A percentile compares a stretch with the other conserved stretches of the same genome.
Evolutionary conservation across 2,888 invertebrate genomes (phyloP).

Genomic region (Orthosia gracilis): DNA sequence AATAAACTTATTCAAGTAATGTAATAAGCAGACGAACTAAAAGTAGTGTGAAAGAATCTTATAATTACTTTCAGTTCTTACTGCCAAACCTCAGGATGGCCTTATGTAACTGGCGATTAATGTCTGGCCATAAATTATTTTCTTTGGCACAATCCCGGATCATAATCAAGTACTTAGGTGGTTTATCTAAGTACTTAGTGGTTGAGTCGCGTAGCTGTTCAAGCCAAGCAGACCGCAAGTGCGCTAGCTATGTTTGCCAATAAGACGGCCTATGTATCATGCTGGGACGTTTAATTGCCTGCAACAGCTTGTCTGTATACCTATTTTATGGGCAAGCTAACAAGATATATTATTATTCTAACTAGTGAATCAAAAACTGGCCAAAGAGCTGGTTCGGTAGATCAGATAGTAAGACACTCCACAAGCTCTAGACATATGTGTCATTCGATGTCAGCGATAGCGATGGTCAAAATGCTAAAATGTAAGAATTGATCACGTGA

Average conservation of each 20-base stretch:
- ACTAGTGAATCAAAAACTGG: background rate
- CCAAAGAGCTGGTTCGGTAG: too few species aligned
- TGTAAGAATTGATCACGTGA: too few species aligned
- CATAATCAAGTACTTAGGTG: conserved; percentile 25
- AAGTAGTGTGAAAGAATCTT: too few species aligned
- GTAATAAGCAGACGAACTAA: too few species aligned
- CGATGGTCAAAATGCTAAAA: too few species aligned
- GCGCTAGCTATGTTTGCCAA: conserved; percentile 30
- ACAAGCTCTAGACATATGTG: too few species aligned
- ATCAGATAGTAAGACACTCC: background rate
- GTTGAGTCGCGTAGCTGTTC: background rate
- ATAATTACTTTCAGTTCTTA: background rate
- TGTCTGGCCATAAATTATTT: conserved; percentile 2
- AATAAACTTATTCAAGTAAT: too few species aligned
- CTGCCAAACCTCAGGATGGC: background rate
- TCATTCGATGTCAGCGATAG: too few species aligned
- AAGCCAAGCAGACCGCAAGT: conserved; percentile 10
- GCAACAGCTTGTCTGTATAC: conserved; percentile 21
- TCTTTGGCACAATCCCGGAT: conserved; percentile 17
- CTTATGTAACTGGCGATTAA: background rate
- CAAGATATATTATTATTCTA: conserved; percentile 1
- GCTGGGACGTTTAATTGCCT: conserved; percentile 18
- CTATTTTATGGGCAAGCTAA: background rate
- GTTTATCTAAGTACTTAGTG: conserved; percentile 25
- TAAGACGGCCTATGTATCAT: conserved; percentile 25